Conservation (phyloP, 2,113 vertebrate species). For the Chauna torquata region DNA sequence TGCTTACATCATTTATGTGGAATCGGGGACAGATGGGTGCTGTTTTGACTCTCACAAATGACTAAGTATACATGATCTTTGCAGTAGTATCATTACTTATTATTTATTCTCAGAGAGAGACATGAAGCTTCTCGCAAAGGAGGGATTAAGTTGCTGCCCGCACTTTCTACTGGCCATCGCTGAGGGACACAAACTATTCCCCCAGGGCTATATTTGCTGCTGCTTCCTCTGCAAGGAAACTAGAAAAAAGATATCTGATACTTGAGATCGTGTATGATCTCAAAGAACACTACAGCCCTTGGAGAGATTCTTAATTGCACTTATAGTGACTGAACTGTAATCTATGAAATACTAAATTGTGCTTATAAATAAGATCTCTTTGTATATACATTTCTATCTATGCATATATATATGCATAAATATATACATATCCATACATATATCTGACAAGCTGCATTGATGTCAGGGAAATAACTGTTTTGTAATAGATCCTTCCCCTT, state of each 20-base stretch:
- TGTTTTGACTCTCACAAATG: background rate
- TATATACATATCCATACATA: accelerated
- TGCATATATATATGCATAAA: background rate
- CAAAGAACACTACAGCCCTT: background rate
- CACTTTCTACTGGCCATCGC: background rate
- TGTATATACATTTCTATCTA: background rate
- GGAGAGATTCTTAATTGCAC: background rate
- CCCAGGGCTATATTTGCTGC: background rate
- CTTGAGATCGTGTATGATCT: background rate
- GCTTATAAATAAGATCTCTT: background rate
- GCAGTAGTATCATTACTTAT: background rate
- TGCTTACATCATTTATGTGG: background rate
- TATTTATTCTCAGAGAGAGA: background rate
- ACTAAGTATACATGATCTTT: background rate
- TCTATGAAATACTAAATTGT: background rate
- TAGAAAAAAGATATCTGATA: background rate
- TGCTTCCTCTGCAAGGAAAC: background rate
- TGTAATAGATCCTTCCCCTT: background rate
- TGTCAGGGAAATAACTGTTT: background rate
- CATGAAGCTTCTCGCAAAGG: background rate
- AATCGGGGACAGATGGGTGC: background rate
- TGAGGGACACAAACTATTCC: background rate
- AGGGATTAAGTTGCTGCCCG: background rate
- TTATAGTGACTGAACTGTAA: background rate
- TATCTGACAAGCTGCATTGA: background rate